phyloP scores from a whole-genome alignment of 2,888 invertebrate genomes.

The Apotomis turbidana region DNA sequence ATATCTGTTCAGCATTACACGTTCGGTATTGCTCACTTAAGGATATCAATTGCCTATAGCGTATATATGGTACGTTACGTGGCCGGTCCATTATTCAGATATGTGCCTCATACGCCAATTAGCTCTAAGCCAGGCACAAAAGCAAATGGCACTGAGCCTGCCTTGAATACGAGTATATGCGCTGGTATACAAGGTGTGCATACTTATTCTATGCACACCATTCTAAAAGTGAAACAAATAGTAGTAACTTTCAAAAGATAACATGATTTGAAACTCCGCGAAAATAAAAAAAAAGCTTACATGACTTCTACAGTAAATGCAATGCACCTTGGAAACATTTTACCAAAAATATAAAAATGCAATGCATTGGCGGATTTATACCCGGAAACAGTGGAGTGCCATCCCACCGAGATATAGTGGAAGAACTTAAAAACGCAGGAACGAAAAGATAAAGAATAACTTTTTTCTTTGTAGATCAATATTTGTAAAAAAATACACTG shows the following conservation, averaged over 20 bases:
- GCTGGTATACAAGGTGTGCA: neutral
- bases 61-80: constrained; percentile 48
- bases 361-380: too few relatives aligned
- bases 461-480: too few relatives aligned
- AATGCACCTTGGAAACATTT: too few relatives aligned
- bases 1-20: neutral
- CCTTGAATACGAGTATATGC: neutral
- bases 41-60: constrained; percentile 14
- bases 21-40: neutral
- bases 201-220: neutral
- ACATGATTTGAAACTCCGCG: neutral
- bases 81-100: constrained; percentile 58
- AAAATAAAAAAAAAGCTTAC: too few relatives aligned
- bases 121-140: constrained; percentile 51
- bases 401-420: too few relatives aligned
- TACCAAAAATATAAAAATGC: too few relatives aligned
- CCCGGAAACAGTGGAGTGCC: too few relatives aligned
- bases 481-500: too few relatives aligned
- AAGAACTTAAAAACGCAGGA: too few relatives aligned
- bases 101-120: constrained; percentile 59
- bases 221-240: neutral
- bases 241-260: neutral
- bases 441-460: too few relatives aligned
- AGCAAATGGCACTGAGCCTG: constrained; percentile 21
- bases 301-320: too few relatives aligned